Conservation (phyloP, 2,888 invertebrate species). For the Drosophila mimetica region DNA sequence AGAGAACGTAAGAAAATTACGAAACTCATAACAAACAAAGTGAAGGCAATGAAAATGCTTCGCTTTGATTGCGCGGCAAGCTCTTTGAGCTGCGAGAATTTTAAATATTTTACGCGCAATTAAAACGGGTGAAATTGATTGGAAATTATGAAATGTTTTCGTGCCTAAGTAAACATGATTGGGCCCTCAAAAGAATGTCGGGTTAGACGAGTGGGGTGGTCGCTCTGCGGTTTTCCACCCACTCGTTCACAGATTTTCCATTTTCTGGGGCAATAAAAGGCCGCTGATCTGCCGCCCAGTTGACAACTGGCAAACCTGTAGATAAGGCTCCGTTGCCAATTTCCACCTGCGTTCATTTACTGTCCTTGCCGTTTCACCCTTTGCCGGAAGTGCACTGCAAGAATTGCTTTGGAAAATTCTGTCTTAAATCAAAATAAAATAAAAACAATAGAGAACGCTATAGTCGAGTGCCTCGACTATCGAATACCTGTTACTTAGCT, state of each 20-base stretch:
- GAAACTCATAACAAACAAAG: slow-evolving; percentile 23
- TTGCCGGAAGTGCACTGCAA: background rate
- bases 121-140: slow-evolving; percentile 39
- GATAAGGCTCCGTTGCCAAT: slow-evolving; percentile 22
- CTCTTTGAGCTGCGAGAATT: slow-evolving; percentile 34
- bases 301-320: slow-evolving; percentile 18
- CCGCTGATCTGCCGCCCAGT: slow-evolving; percentile 10
- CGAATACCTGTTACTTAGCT: no score
- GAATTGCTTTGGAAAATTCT: background rate
- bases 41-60: slow-evolving; percentile 15
- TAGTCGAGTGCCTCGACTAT: no score
- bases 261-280: slow-evolving; percentile 14
- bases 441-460: no score
- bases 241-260: background rate
- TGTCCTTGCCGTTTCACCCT: slow-evolving; percentile 15
- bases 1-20: slow-evolving; percentile 11
- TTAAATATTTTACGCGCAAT: slow-evolving; percentile 37
- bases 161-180: slow-evolving; percentile 31
- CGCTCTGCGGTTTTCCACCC: background rate
- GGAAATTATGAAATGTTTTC: slow-evolving; percentile 37
- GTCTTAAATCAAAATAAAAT: no score
- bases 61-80: slow-evolving; percentile 26
- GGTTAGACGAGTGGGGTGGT: background rate
- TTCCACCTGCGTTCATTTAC: slow-evolving; percentile 34
- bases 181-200: slow-evolving; percentile 7